phyloP scores from a whole-genome alignment of 2,888 invertebrate species.

The Melolontha melolontha region DNA sequence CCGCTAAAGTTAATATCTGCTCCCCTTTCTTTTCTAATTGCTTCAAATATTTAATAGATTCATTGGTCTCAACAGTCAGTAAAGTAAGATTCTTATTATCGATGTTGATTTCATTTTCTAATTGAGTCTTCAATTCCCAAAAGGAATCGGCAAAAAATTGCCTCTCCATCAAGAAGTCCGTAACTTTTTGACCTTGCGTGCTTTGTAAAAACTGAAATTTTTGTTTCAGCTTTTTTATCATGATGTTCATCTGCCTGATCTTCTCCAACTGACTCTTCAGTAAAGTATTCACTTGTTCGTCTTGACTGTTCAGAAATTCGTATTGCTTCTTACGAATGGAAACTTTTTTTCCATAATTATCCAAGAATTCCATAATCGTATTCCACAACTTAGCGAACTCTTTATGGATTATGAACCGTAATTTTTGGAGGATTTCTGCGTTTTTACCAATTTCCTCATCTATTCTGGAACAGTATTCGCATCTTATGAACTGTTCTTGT shows the following conservation, averaged over 20 bases:
- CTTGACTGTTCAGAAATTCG: slow-evolving; percentile 53
- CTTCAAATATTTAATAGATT: slow-evolving; percentile 69
- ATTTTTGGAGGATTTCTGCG: slow-evolving; percentile 52
- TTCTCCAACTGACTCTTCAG: slow-evolving; percentile 41
- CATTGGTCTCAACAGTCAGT: slow-evolving; percentile 74
- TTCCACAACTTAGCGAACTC: slow-evolving; percentile 54
- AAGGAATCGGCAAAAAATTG: slow-evolving; percentile 57
- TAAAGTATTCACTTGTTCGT: slow-evolving; percentile 51
- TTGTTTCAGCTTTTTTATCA: slow-evolving; percentile 54
- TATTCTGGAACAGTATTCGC: slow-evolving; percentile 59
- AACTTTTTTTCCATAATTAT: slow-evolving; percentile 41
- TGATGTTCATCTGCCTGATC: slow-evolving; percentile 40
- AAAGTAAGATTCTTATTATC: slow-evolving; percentile 70
- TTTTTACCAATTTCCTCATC: slow-evolving; percentile 59
- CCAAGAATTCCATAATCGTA: slow-evolving; percentile 53
- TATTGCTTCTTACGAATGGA: slow-evolving; percentile 53
- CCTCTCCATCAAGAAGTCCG: slow-evolving; percentile 60
- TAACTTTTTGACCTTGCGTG: slow-evolving; percentile 46
- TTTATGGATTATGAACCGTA: slow-evolving; percentile 54
- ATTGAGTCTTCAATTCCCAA: slow-evolving; percentile 48
- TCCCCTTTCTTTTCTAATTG: slow-evolving; percentile 70
- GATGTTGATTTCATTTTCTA: slow-evolving; percentile 66
- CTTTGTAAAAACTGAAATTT: slow-evolving; percentile 48
- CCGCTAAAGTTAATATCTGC: slow-evolving; percentile 71
- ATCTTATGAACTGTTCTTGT: slow-evolving; percentile 56